Percentiles rank a stretch among this genome's conserved stretches.
phyloP scores from a whole-genome alignment of 1,140 invertebrate genomes.

The Drosophila lacteicornis region DNA sequence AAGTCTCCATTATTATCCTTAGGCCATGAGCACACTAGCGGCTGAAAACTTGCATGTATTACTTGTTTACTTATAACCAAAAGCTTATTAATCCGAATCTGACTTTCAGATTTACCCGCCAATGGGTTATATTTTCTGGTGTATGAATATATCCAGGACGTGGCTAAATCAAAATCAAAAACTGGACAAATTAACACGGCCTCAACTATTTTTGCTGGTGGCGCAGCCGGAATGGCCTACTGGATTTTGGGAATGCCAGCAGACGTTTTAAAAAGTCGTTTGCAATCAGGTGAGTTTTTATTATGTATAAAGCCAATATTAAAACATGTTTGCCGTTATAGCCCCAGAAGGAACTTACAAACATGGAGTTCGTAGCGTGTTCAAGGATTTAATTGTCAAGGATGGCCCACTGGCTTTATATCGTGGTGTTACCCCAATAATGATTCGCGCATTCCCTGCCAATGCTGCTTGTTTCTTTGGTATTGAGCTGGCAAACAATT shows the following conservation, averaged over 20 bases:
- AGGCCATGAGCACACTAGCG: no score
- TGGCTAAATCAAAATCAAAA: constrained; percentile 84
- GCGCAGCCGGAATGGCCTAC: constrained; percentile 97
- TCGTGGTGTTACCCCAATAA: constrained; percentile 94
- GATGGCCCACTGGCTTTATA: constrained; percentile 93
- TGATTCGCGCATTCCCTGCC: constrained; percentile 96
- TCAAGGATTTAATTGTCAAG: constrained; percentile 91
- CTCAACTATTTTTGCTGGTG: constrained; percentile 96
- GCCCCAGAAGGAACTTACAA: constrained; percentile 95
- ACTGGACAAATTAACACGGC: constrained; percentile 85
- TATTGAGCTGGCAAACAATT: constrained; percentile 80
- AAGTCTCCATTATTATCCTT: no score
- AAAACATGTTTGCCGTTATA: constrained; percentile 81
- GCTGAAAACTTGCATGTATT: no score
- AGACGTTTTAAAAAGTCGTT: constrained; percentile 98
- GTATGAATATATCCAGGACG: constrained; percentile 95
- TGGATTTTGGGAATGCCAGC: constrained; percentile 99
- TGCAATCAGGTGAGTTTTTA: constrained; percentile 93
- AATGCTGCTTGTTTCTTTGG: constrained; percentile 96
- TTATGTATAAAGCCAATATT: neutral
- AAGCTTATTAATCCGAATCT: neutral
- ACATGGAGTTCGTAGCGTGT: constrained; percentile 94
- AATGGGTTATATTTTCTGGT: constrained; percentile 98
- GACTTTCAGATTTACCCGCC: constrained; percentile 84
- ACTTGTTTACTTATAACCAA: no score